A percentile compares a stretch with the other conserved stretches of the same genome.
These are phyloP conservation scores for Accipiter superciliosus DNA, from an alignment of 2,797 vertebrate species.

Conservation along the genomic window DNA sequence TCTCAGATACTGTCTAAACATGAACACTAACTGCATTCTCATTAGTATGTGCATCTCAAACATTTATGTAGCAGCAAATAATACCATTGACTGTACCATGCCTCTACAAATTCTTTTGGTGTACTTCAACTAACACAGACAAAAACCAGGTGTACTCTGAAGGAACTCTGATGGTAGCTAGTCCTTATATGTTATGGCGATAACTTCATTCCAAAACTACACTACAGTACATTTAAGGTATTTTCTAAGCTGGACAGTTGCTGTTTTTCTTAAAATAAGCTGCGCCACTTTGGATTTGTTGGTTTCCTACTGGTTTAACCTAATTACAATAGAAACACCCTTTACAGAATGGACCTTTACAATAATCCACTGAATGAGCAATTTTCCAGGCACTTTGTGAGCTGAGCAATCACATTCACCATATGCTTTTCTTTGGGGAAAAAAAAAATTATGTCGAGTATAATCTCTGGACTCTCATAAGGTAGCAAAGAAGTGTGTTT, in stretches of 20 bases:
- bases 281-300: background rate
- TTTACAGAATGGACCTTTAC: background rate
- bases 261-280: background rate
- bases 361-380: background rate
- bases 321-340: background rate
- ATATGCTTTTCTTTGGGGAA: background rate
- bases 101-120: background rate
- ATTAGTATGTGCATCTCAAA: background rate
- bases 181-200: background rate
- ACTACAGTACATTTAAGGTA: background rate
- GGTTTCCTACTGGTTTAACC: background rate
- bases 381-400: background rate
- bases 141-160: background rate
- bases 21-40: background rate
- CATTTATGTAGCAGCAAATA: background rate
- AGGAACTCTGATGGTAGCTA: background rate
- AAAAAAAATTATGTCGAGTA: background rate
- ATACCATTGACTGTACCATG: background rate
- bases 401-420: background rate
- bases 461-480: background rate
- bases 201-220: background rate
- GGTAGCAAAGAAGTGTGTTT: background rate
- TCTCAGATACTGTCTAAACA: background rate
- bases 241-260: background rate
- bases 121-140: background rate